phyloP scores from a whole-genome alignment of 2,797 vertebrate genomes.

The Gymnothorax javanicus region DNA sequence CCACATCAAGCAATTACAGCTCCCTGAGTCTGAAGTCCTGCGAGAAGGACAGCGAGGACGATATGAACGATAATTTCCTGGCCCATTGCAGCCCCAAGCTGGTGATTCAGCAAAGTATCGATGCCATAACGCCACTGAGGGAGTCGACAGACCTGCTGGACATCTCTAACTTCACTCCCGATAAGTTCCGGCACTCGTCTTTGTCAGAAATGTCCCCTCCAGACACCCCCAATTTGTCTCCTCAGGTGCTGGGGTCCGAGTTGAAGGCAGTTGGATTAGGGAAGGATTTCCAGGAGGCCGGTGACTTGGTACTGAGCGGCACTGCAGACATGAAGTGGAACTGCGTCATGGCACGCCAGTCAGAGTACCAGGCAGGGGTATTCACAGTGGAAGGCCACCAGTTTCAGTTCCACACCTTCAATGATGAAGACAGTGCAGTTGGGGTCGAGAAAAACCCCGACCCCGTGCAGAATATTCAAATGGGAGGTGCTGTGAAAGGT shows the following conservation, averaged over 20 bases:
- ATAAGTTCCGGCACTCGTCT: constrained; percentile 97
- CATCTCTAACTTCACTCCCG: constrained; percentile 99
- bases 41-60: constrained; percentile 92
- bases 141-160: constrained; percentile 98
- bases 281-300: constrained; percentile 85
- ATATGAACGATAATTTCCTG: constrained; percentile 93
- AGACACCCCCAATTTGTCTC: constrained; percentile 95
- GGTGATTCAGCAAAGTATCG: constrained; percentile 97
- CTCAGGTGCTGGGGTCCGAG: constrained; percentile 88
- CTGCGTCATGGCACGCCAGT: constrained; percentile 82
- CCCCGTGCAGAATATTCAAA: constrained; percentile 80
- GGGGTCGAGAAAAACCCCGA: constrained; percentile 81
- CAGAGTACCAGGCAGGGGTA: constrained; percentile 78
- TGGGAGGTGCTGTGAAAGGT: constrained; percentile 80
- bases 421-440: constrained; percentile 83
- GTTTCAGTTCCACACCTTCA: constrained; percentile 93
- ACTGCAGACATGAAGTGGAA: constrained; percentile 90
- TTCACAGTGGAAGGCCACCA: constrained; percentile 88
- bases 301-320: constrained; percentile 76
- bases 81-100: constrained; percentile 98
- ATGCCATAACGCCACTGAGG: constrained; percentile 92
- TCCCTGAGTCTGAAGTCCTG: constrained; percentile 95
- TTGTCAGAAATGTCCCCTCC: constrained; percentile 96
- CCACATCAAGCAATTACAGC: constrained; percentile 94
- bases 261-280: constrained; percentile 81